Base-by-base conservation (phyloP, 2,113 vertebrate species). In the Myxocyprinus asiaticus region DNA sequence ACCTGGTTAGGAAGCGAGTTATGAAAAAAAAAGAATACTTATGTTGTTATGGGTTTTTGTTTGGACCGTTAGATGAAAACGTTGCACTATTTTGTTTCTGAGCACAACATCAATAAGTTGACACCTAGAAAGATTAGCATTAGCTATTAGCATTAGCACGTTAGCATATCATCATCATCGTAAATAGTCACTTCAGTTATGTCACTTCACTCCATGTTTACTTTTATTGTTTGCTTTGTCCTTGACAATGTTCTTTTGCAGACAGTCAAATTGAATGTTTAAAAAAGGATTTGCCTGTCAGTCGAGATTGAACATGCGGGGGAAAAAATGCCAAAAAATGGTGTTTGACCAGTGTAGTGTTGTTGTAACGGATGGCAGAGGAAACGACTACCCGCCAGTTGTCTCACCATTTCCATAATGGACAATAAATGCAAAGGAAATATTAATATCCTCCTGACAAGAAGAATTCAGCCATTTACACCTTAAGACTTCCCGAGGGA, bases 391-490 rank as follows among this genome's bases (percentile, higher is more conserved):
- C 62, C 47, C 10, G 81, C 76, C 56, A 75, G 69, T 65, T 83
- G 75, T 83, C 85, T 66, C 76, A 74, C 79, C 77, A 22, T 48
- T 53, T 80, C 74, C 82, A 84, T 86, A 90, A 88, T 88, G 78
- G 77, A 85, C 69, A 84, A 80, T 85, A 88, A 88, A 85, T 71
- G 85, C 83, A 88, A 85, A 85, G 81, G 85, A 87, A 87, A 88
- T 88, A 86, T 87, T 88, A 83, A 83, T 88, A 84, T 84, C 9
- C 44, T 72, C 72, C 86, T 85, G 89, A 92, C 90, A 88, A 70
- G 12, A 61, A 73, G 75, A 85, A 88, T 88, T 86, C 87, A 67
- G 63, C 17, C 11, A 73, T 81, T 83, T 47, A 70, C 77, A 88
- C 84, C 82, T 82, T 83, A 88, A 80, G 78, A 66, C 81, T 90